phyloP scores from a whole-genome alignment of 2,113 vertebrate species.

The Tachycineta bicolor region DNA sequence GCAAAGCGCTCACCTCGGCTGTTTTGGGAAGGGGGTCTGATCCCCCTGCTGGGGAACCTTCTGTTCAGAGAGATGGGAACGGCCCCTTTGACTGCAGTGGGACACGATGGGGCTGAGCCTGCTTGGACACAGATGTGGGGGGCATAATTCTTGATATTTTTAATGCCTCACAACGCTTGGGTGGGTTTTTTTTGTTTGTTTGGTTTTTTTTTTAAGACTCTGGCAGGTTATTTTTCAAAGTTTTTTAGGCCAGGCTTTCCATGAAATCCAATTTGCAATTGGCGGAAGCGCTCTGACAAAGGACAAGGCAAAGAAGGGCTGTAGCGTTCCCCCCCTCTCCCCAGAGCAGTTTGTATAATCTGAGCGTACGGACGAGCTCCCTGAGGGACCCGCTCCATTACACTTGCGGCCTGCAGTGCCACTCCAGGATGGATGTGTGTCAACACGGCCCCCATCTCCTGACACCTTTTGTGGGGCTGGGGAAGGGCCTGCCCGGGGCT shows the following conservation, averaged over 20 bases:
- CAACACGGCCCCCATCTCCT: constrained; percentile 71
- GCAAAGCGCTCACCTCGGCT: neutral
- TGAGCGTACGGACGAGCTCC: constrained; percentile 47
- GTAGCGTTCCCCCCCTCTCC: neutral
- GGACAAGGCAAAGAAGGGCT: neutral
- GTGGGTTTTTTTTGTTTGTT: too few relatives aligned
- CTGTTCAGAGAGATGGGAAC: neutral
- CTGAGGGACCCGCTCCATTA: constrained; percentile 72
- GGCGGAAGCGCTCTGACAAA: neutral
- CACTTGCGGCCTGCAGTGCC: constrained; percentile 64
- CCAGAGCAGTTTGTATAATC: constrained; percentile 68
- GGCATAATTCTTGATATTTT: neutral
- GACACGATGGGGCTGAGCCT: neutral
- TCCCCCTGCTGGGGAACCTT: neutral
- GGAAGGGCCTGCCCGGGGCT: constrained; percentile 66
- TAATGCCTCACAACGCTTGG: fast-evolving
- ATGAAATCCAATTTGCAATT: neutral
- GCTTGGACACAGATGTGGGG: fast-evolving
- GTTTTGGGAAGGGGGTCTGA: neutral
- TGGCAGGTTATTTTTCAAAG: neutral
- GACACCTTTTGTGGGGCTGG: constrained; percentile 76
- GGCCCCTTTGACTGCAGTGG: neutral
- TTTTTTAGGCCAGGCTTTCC: neutral
- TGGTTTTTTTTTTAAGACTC: neutral
- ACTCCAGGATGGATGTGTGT: constrained; percentile 56